Conservation (phyloP, 1,140 invertebrate genomes). For the Drosophila novamexicana region DNA sequence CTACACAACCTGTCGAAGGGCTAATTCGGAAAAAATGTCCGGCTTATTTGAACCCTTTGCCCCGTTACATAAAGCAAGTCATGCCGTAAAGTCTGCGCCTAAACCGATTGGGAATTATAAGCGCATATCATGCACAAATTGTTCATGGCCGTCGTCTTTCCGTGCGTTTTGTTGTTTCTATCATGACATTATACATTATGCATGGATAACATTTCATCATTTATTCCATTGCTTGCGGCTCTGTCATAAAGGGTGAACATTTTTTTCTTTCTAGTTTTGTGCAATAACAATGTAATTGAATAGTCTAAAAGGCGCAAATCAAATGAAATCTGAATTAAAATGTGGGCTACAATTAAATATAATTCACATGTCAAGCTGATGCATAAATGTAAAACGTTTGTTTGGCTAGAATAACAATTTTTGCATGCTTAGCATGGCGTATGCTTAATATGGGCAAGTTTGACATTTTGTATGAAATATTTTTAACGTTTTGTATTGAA, state of each 20-base stretch:
- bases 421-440: background rate
- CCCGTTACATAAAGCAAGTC: background rate
- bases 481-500: no score
- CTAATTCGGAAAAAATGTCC: background rate
- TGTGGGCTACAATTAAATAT: background rate
- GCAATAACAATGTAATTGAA: no score
- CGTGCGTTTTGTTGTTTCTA: background rate
- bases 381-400: background rate
- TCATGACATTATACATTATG: background rate
- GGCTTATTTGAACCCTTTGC: background rate
- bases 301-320: no score
- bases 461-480: background rate
- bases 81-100: background rate
- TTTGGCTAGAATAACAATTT: no score
- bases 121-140: slow-evolving; percentile 4
- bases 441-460: background rate
- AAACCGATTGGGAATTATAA: slow-evolving; percentile 16
- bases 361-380: background rate
- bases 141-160: background rate
- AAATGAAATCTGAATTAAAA: background rate
- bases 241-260: no score
- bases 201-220: background rate
- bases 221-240: background rate
- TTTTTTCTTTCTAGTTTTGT: background rate
- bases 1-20: no score